These are phyloP conservation scores for Gisinianus flammeolus DNA, from an alignment of 2,888 invertebrate species.

Conservation along the genomic window DNA sequence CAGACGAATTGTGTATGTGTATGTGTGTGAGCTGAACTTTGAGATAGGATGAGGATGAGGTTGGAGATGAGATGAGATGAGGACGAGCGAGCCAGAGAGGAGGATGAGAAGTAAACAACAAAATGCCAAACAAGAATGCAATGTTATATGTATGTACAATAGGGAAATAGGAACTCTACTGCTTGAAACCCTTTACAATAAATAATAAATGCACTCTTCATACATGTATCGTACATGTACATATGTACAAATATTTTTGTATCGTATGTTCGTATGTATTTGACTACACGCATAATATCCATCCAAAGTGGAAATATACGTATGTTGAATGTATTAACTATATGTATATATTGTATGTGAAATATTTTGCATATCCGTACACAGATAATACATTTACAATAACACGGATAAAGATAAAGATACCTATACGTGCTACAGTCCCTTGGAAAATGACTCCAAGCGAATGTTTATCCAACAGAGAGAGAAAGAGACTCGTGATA, in stretches of 20 bases:
- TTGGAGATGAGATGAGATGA: neutral
- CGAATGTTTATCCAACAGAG: too few relatives aligned
- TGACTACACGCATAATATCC: neutral
- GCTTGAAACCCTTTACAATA: too few relatives aligned
- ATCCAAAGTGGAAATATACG: neutral
- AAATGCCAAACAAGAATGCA: slow-evolving; percentile 3
- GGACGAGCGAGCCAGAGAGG: neutral
- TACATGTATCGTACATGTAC: neutral
- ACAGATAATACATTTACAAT: too few relatives aligned
- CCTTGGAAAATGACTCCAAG: neutral
- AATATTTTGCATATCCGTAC: neutral
- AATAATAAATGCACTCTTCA: too few relatives aligned
- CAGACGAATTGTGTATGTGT: neutral
- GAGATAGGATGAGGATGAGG: neutral
- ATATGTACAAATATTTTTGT: neutral
- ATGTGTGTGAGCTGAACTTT: slow-evolving; percentile 4
- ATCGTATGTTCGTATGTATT: neutral
- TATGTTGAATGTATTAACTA: neutral
- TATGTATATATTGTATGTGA: neutral
- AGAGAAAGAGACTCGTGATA: too few relatives aligned
- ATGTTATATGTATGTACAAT: slow-evolving; percentile 1
- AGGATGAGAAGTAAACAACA: neutral
- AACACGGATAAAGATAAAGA: too few relatives aligned
- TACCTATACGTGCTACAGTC: neutral
- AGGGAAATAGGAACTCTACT: too few relatives aligned